A percentile compares a stretch with the other conserved stretches of the same genome.
Conservation (phyloP, 2,888 invertebrate genomes). For the Piscicola geometra region DNA sequence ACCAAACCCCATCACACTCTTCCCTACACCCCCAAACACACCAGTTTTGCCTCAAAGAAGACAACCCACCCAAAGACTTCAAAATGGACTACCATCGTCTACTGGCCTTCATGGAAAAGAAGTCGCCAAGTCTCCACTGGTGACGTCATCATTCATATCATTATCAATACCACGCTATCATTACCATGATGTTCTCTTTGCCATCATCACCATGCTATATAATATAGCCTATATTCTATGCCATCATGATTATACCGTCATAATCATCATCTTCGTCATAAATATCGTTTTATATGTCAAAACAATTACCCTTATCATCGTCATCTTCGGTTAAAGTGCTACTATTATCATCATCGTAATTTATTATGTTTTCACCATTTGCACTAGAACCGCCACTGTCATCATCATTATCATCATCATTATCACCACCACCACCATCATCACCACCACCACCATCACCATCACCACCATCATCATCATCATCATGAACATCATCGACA, state of each 20-base stretch:
- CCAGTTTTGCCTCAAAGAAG: too few relatives aligned
- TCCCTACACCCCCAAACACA: too few relatives aligned
- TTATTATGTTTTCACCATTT: not conserved
- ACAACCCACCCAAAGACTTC: not conserved
- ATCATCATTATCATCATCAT: slow-evolving; percentile 24
- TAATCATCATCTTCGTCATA: too few relatives aligned
- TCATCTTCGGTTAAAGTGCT: not conserved
- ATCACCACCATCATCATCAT: not conserved
- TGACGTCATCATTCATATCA: too few relatives aligned
- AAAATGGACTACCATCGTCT: slow-evolving; percentile 3
- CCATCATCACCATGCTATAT: too few relatives aligned
- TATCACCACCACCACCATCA: slow-evolving; percentile 29
- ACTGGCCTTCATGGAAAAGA: slow-evolving; percentile 1
- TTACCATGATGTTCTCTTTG: too few relatives aligned
- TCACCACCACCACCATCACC: slow-evolving; percentile 19
- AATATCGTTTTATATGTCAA: slow-evolving; percentile 15
- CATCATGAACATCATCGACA: too few relatives aligned
- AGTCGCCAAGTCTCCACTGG: not conserved
- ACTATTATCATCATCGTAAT: not conserved
- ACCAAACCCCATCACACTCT: too few relatives aligned
- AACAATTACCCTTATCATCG: too few relatives aligned
- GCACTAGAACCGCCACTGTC: not conserved
- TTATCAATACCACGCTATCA: too few relatives aligned
- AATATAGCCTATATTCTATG: too few relatives aligned
- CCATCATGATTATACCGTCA: too few relatives aligned